These are phyloP conservation scores for Lobophora halterata DNA, from an alignment of 2,888 invertebrate species.

Conservation along the genomic window DNA sequence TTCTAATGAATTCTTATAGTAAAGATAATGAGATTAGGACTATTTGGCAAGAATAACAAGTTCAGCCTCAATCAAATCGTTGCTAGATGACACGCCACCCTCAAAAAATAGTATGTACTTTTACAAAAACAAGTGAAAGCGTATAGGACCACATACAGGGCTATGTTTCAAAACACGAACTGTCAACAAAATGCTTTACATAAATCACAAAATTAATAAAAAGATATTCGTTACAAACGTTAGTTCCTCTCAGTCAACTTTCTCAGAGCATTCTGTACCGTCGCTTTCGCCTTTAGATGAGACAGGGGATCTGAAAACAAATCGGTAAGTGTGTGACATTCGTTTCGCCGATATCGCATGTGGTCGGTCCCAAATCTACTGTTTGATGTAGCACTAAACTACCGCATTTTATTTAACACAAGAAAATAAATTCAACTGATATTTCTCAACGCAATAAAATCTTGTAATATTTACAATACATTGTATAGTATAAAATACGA, in stretches of 20 bases:
- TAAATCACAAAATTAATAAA: conserved; percentile 58
- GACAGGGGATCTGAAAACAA: conserved; percentile 76
- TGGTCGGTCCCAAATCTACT: conserved; percentile 8
- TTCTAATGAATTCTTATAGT: conserved; percentile 39
- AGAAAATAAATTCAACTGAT: neutral
- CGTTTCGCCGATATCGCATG: neutral
- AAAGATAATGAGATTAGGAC: conserved; percentile 38
- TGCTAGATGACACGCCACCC: conserved; percentile 23
- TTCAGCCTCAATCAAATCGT: conserved; percentile 45
- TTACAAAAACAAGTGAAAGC: conserved; percentile 44
- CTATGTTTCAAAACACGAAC: conserved; percentile 37
- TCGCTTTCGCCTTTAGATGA: conserved; percentile 78
- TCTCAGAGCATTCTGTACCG: conserved; percentile 78
- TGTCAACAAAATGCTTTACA: conserved; percentile 62
- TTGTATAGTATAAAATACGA: conserved; percentile 8
- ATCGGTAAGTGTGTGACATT: conserved; percentile 29
- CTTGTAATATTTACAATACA: conserved; percentile 21
- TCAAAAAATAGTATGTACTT: conserved; percentile 35
- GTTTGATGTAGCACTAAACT: conserved; percentile 16
- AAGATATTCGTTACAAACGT: conserved; percentile 47
- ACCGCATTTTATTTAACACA: conserved; percentile 2
- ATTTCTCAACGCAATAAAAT: neutral
- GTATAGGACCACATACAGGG: conserved; percentile 27
- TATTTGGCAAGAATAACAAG: conserved; percentile 58
- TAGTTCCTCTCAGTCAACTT: conserved; percentile 77